Evolutionary conservation across 1,140 invertebrate genomes (phyloP), one percentile per base, ranked within the genome.

Genomic region (Brachionus paranguensis): DNA sequence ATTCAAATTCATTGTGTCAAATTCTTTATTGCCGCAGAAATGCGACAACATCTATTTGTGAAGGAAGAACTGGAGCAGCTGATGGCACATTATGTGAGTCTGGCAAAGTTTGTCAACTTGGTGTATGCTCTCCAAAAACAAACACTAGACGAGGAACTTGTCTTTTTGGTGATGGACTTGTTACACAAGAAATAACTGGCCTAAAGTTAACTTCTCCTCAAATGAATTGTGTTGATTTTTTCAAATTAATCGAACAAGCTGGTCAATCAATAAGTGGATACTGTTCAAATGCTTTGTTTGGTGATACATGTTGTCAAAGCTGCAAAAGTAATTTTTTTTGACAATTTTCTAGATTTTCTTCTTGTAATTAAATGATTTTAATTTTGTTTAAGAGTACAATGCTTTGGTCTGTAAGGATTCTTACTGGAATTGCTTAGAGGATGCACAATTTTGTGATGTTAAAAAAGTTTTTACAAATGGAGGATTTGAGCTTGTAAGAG

Each of bases 291-390:
- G 8, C 0, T 5, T 41, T 79, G 14, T 20, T 79, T 33, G 55
- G 55, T 4, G 10, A 33, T 11, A 79, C 33, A 55, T 79, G 76
- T 64, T 79, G 76, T 27, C 76, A 64, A 79, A 64, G 50, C 27
- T 79, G 76, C 45, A 79, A 53, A 79, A 79, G 76, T 79, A 79
- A 72, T 43, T 37, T 37, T 7, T 27, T 53, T 78, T 17, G 45
- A 10, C 4, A 11, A 10, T 33, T 78, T 27, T 24, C 27, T 37
- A 37, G 2, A 37, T 6, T 7, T 37, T 37, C 7, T 37, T 37
- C 33, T 7, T 37, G 33, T 37, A 7, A 37, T 37, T 1, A 37
- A 7, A 37, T 41, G 29, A 33, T 41, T 72, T 11, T 29, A 33
- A 33, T 68, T 72, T 72, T 37, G 4, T 37, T 72, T 50, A 53